Evolutionary conservation across 2,113 vertebrate species (phyloP).

Genomic region (Tyrannus savana): DNA sequence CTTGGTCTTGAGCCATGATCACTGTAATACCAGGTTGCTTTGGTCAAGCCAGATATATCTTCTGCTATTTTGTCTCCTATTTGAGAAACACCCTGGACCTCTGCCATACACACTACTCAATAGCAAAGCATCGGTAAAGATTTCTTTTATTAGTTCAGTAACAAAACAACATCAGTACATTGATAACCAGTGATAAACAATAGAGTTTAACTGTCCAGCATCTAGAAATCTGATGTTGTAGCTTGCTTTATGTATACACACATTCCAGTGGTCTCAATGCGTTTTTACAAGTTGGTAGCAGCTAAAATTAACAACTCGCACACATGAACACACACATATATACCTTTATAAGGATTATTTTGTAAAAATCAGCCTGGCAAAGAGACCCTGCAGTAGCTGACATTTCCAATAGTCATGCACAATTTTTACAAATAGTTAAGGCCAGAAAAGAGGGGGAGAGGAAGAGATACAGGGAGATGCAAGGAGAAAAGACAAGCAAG

Average conservation of each 20-base stretch:
- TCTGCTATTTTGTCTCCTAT: not conserved
- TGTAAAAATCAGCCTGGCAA: not conserved
- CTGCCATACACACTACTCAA: not conserved
- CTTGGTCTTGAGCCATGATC: not conserved
- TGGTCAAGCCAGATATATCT: not conserved
- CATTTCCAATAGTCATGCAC: not conserved
- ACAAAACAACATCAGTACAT: constrained; percentile 32
- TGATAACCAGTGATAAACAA: not conserved
- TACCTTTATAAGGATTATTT: not conserved
- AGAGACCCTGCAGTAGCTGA: not conserved
- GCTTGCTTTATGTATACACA: not conserved
- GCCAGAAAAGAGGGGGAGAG: not conserved
- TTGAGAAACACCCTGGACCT: not conserved
- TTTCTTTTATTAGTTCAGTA: constrained; percentile 52
- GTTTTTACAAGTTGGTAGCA: not conserved
- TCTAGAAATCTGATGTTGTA: not conserved
- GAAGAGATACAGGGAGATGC: not conserved
- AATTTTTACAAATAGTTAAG: not conserved
- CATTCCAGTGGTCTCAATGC: not conserved
- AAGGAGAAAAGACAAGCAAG: not conserved
- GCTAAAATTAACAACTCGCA: not conserved
- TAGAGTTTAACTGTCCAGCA: not conserved
- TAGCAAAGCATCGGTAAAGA: not conserved
- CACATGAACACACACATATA: not conserved
- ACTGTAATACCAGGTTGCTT: not conserved